Evolutionary conservation across 2,888 invertebrate genomes (phyloP).

Genomic region (Agonum fuliginosum): DNA sequence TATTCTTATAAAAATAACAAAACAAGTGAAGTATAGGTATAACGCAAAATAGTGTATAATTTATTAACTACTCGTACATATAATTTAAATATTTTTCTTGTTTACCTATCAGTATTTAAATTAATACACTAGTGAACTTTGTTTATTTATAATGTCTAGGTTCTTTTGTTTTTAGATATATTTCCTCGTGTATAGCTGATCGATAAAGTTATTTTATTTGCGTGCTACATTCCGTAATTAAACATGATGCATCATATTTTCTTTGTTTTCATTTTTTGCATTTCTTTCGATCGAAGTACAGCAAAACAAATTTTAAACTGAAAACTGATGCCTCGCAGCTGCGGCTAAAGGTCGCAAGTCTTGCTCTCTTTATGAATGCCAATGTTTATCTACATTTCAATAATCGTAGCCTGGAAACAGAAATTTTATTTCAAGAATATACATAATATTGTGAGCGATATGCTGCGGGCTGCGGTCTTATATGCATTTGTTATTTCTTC

Average conservation of each 20-base stretch:
- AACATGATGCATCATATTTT: constrained; percentile 11
- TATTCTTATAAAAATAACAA: too few species aligned
- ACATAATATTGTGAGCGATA: background rate
- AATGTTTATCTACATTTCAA: background rate
- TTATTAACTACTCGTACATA: too few species aligned
- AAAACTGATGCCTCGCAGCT: background rate
- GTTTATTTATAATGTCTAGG: background rate
- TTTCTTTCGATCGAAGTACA: constrained; percentile 1
- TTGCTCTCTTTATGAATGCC: constrained; percentile 8
- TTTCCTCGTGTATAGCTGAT: constrained; percentile 18
- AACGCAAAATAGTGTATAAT: too few species aligned
- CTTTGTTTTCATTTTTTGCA: constrained; percentile 19
- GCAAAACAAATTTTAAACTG: background rate
- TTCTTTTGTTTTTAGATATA: background rate
- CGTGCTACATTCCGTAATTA: background rate
- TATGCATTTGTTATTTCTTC: too few species aligned
- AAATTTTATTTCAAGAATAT: background rate
- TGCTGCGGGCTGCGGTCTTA: background rate
- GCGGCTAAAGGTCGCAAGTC: background rate
- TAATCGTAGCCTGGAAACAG: background rate
- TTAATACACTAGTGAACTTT: background rate
- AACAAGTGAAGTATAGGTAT: too few species aligned
- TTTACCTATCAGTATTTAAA: constrained; percentile 15
- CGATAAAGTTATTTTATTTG: constrained; percentile 6
- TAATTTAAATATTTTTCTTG: too few species aligned